Percentiles rank a stretch among this genome's conserved stretches.
These are phyloP conservation scores for Drosophila orosa DNA, from an alignment of 1,140 invertebrate genomes.

Conservation along the genomic window DNA sequence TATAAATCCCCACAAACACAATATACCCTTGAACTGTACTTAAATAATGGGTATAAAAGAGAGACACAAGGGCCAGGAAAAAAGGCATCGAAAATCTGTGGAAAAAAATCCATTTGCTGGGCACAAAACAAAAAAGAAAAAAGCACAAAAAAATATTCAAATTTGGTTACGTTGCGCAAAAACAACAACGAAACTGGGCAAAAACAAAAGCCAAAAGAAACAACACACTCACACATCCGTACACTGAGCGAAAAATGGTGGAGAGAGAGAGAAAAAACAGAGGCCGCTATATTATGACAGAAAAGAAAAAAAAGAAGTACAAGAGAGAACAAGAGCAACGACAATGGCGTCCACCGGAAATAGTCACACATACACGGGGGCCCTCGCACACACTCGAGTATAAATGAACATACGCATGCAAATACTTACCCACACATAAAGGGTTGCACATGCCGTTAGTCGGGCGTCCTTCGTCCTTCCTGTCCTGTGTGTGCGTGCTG, in stretches of 20 bases:
- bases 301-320: slow-evolving; percentile 6
- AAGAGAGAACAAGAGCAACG: slow-evolving; percentile 51
- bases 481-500: slow-evolving; percentile 70
- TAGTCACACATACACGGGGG: slow-evolving; percentile 62
- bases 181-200: slow-evolving; percentile 67
- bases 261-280: slow-evolving; percentile 21
- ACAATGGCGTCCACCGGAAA: slow-evolving; percentile 80
- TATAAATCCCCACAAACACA: background rate
- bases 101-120: slow-evolving; percentile 80
- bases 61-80: slow-evolving; percentile 43
- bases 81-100: slow-evolving; percentile 78
- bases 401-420: slow-evolving; percentile 39
- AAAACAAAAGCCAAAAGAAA: slow-evolving; percentile 76
- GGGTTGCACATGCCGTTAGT: slow-evolving; percentile 78
- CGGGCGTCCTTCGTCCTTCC: slow-evolving; percentile 34
- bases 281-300: slow-evolving; percentile 31
- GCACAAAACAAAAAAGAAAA: slow-evolving; percentile 41
- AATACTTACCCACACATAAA: slow-evolving; percentile 51
- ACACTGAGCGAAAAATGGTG: slow-evolving; percentile 32
- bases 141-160: slow-evolving; percentile 68
- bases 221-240: slow-evolving; percentile 54
- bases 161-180: slow-evolving; percentile 80
- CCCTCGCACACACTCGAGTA: slow-evolving; percentile 33
- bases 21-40: background rate
- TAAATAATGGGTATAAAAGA: background rate